Evolutionary conservation across 2,797 vertebrate genomes (phyloP), one percentile per base, ranked within the genome.

Genomic region (Sebastes nivosus): DNA sequence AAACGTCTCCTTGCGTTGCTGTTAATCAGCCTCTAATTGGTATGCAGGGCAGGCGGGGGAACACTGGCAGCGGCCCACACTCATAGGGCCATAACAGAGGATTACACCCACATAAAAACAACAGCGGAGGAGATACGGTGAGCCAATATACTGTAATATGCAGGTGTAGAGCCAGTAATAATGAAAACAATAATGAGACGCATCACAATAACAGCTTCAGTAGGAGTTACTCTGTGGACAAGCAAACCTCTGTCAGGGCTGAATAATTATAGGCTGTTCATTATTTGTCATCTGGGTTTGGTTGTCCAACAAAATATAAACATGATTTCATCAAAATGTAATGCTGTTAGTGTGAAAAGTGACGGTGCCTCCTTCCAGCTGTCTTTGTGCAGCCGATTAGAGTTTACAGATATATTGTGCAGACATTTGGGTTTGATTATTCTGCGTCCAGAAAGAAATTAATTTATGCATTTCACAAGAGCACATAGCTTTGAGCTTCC

Each of bases 11-110:
- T 79, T 65, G 57, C 25, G 20, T 80, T 75, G 84, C 75, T 85
- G 75, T 81, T 91, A 82, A 89, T 90, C 85, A 86, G 85, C 46
- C 67, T 83, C 70, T 92, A 84, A 89, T 91, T 89, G 78, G 83
- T 80, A 86, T 86, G 87, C 88, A 79, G 81, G 66, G 46, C 65
- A 29, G 70, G 65, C 18, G 2, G 55, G 27, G 66, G 66, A 84
- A 77, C 54, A 38, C 81, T 80, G 77, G 83, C 81, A 76, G 59
- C 60, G 86, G 54, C 76, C 69, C 83, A 73, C 25, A 36, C 82
- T 80, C n/a, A 29, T 2, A 74, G 72, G 64, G 80, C 66, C 74
- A 75, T 75, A 75, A 72, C 61, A 58, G 59, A n/a, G 75, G 75
- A 90, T 85, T 80, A 73, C 72, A 72, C 24, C 74, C 67, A 50